Conservation (phyloP, 2,888 invertebrate genomes). For the Creontiades dilutus region DNA sequence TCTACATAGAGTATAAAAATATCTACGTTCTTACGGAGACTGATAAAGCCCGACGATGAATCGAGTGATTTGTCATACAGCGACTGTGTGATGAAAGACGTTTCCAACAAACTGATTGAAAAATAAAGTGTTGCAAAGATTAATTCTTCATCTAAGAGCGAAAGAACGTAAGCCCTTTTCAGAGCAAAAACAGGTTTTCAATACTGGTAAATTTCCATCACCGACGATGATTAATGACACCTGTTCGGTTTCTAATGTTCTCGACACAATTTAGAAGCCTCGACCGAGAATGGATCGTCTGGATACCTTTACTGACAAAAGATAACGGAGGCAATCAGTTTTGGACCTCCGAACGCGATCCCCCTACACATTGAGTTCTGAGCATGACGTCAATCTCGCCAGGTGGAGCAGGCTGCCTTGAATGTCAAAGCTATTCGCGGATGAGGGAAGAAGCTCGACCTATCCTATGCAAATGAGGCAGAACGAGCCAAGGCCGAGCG, state of each 20-base stretch:
- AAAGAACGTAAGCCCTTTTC: background rate
- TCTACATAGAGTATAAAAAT: no score
- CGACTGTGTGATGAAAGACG: no score
- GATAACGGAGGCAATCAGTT: background rate
- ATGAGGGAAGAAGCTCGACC: slow-evolving; percentile 46
- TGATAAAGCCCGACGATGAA: no score
- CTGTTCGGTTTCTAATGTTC: background rate
- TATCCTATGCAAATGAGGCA: slow-evolving; percentile 51
- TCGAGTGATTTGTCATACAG: no score
- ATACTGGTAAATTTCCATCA: background rate
- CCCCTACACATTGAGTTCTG: background rate
- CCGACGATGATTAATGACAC: background rate
- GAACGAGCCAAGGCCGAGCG: slow-evolving; percentile 53
- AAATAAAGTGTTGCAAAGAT: background rate
- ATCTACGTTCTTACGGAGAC: no score
- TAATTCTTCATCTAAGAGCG: background rate
- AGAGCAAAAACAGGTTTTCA: background rate
- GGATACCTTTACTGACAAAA: background rate
- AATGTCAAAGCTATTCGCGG: slow-evolving; percentile 55
- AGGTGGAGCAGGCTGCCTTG: slow-evolving; percentile 17
- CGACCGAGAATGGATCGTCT: background rate
- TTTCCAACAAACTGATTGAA: background rate
- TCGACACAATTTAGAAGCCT: background rate
- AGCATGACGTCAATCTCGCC: background rate
- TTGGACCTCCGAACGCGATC: background rate